phyloP scores from a whole-genome alignment of 2,888 invertebrate species.

The Temnothorax unifasciatus region DNA sequence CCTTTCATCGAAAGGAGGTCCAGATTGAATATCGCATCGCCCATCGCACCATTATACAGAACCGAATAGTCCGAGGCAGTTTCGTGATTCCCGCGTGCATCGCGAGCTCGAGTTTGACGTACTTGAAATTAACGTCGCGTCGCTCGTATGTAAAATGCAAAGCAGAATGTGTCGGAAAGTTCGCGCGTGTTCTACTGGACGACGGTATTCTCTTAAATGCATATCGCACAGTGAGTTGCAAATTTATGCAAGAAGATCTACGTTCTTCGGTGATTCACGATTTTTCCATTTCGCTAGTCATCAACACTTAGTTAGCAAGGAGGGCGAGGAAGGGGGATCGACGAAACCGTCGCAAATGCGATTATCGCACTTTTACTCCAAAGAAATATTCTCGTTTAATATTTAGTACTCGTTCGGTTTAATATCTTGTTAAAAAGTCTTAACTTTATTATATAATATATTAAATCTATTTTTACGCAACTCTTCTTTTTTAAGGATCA shows the following conservation, averaged over 20 bases:
- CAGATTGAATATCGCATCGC: slow-evolving; percentile 49
- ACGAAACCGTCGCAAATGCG: slow-evolving; percentile 18
- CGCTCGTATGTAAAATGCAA: slow-evolving; percentile 56
- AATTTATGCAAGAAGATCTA: slow-evolving; percentile 42
- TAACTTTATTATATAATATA: neutral
- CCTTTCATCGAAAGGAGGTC: slow-evolving; percentile 66
- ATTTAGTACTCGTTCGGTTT: neutral
- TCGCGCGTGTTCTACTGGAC: slow-evolving; percentile 52
- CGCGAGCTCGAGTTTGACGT: slow-evolving; percentile 48
- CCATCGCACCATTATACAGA: slow-evolving; percentile 47
- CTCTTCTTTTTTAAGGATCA: neutral
- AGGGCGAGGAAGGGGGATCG: neutral
- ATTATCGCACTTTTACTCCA: slow-evolving; percentile 14
- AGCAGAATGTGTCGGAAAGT: slow-evolving; percentile 51
- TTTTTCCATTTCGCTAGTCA: slow-evolving; percentile 39
- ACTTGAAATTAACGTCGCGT: slow-evolving; percentile 52
- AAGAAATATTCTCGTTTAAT: slow-evolving; percentile 6
- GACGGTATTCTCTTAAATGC: slow-evolving; percentile 52
- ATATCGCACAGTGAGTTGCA: slow-evolving; percentile 34
- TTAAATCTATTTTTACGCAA: neutral
- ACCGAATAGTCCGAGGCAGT: slow-evolving; percentile 34
- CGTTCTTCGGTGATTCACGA: slow-evolving; percentile 27
- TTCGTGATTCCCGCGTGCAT: slow-evolving; percentile 39
- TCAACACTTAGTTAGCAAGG: neutral
- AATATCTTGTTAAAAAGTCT: neutral